Evolutionary conservation across 2,888 invertebrate species (phyloP).

Genomic region (Athrips mouffetella): DNA sequence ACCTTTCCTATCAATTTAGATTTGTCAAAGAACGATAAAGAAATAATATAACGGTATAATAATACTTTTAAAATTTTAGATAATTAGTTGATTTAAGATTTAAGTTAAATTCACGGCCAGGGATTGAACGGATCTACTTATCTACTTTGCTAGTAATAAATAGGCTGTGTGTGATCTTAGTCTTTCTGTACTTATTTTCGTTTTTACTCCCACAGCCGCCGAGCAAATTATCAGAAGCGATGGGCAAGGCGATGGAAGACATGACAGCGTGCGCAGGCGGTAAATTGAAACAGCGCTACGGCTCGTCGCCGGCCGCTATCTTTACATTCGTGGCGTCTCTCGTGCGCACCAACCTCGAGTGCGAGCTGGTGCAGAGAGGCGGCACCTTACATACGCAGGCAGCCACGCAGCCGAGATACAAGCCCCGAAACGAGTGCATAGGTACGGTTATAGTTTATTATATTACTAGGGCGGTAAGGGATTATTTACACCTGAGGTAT

Average conservation of each 20-base stretch:
- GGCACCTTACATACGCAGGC: conserved; percentile 80
- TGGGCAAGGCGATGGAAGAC: conserved; percentile 96
- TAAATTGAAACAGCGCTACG: conserved; percentile 85
- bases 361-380: conserved; percentile 94
- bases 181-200: too few relatives aligned
- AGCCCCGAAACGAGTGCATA: conserved; percentile 88
- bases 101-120: too few relatives aligned
- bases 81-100: too few relatives aligned
- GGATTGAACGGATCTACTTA: too few relatives aligned
- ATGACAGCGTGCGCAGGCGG: conserved; percentile 93
- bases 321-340: conserved; percentile 94
- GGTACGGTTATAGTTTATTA: conserved; percentile 53
- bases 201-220: conserved; percentile 72
- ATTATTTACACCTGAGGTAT: too few relatives aligned
- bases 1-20: not conserved
- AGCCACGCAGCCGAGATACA: conserved; percentile 82
- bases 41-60: too few relatives aligned
- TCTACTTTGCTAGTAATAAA: too few relatives aligned
- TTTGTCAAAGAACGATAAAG: not conserved
- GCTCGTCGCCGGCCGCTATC: conserved; percentile 75
- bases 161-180: too few relatives aligned
- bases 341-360: conserved; percentile 94
- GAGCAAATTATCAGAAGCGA: conserved; percentile 89
- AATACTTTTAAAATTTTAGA: too few relatives aligned
- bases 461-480: too few relatives aligned